phyloP scores from a whole-genome alignment of 2,888 invertebrate genomes.

The Phanerotoma sp. region DNA sequence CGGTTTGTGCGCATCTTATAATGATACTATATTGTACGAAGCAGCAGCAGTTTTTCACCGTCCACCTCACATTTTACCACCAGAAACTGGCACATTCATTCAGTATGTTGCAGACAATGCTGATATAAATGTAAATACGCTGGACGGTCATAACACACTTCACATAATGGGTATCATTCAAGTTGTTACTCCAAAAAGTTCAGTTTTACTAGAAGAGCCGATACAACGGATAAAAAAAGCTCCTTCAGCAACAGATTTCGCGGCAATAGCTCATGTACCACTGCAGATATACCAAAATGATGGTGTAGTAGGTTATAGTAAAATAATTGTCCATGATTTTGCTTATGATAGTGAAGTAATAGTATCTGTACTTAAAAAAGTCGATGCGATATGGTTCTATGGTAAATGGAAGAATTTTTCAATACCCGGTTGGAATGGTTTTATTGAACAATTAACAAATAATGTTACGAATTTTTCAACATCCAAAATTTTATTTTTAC shows the following conservation, averaged over 20 bases:
- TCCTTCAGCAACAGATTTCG: too few species aligned
- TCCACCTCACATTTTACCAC: neutral
- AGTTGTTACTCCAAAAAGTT: slow-evolving; percentile 2
- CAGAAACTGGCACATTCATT: slow-evolving; percentile 5
- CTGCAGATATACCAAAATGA: too few species aligned
- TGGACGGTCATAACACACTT: slow-evolving; percentile 4
- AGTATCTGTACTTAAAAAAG: slow-evolving; percentile 34
- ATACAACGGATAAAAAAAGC: too few species aligned
- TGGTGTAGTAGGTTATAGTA: too few species aligned
- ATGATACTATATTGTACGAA: slow-evolving; percentile 5
- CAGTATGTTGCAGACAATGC: slow-evolving; percentile 18
- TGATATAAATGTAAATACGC: slow-evolving; percentile 13
- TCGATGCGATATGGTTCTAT: slow-evolving; percentile 41
- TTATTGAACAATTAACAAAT: neutral
- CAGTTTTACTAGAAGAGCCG: too few species aligned
- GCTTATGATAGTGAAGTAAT: slow-evolving; percentile 20
- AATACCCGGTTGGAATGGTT: slow-evolving; percentile 10
- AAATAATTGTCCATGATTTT: too few species aligned
- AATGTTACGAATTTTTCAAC: slow-evolving; percentile 21
- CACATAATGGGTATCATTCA: slow-evolving; percentile 5
- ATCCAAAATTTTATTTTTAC: neutral
- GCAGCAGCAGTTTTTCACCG: slow-evolving; percentile 13
- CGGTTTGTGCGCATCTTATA: slow-evolving; percentile 8
- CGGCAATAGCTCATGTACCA: too few species aligned
- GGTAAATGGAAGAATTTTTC: slow-evolving; percentile 16